These are phyloP conservation scores for Paraescarpia echinospica DNA, from an alignment of 1,140 invertebrate genomes.

Conservation along the genomic window DNA sequence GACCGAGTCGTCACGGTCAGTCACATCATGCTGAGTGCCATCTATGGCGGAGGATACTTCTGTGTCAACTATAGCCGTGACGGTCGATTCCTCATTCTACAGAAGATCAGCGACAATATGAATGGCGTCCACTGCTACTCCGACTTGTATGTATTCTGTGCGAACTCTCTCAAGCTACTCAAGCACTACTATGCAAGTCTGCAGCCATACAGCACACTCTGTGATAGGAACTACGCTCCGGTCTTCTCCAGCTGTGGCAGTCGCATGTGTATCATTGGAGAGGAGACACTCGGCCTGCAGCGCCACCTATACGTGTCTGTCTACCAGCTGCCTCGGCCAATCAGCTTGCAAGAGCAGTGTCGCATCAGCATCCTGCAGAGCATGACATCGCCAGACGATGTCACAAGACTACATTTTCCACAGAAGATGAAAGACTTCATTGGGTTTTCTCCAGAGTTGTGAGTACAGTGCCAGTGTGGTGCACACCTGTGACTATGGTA, in stretches of 20 bases:
- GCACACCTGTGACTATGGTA: neutral
- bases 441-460: slow-evolving; percentile 28
- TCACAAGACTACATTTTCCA: slow-evolving; percentile 30
- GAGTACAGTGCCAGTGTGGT: neutral
- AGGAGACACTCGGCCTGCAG: slow-evolving; percentile 24
- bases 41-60: slow-evolving; percentile 35
- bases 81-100: slow-evolving; percentile 33
- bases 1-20: slow-evolving; percentile 26
- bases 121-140: slow-evolving; percentile 34
- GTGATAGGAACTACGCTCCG: slow-evolving; percentile 33
- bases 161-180: slow-evolving; percentile 31
- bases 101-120: slow-evolving; percentile 36
- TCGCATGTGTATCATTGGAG: slow-evolving; percentile 33
- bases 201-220: slow-evolving; percentile 32
- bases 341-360: slow-evolving; percentile 34
- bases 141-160: slow-evolving; percentile 37
- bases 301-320: slow-evolving; percentile 19
- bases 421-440: slow-evolving; percentile 31
- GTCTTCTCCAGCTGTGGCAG: slow-evolving; percentile 37
- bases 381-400: neutral
- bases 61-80: slow-evolving; percentile 34
- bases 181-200: slow-evolving; percentile 32
- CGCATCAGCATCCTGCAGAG: slow-evolving; percentile 32
- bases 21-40: slow-evolving; percentile 30
- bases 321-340: slow-evolving; percentile 34